A percentile compares a stretch with the other conserved stretches of the same genome.
These are phyloP conservation scores for Pinctada fucata DNA, from an alignment of 2,888 invertebrate genomes.

Conservation along the genomic window DNA sequence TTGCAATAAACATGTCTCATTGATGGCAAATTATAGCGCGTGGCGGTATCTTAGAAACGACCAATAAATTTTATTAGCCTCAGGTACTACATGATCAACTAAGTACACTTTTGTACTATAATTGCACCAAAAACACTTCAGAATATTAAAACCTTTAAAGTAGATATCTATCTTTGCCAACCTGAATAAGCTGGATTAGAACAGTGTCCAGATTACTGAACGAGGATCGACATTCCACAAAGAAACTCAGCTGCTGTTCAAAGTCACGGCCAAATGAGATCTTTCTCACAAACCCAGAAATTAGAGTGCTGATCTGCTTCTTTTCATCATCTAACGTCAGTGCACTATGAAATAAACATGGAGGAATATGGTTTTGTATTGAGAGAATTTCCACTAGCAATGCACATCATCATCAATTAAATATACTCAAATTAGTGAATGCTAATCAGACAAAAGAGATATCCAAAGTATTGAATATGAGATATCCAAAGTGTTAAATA, in stretches of 20 bases:
- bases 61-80: too few species aligned
- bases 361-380: not conserved
- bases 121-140: too few species aligned
- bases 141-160: too few species aligned
- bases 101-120: too few species aligned
- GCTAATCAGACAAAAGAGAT: too few species aligned
- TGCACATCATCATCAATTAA: too few species aligned
- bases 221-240: constrained; percentile 92
- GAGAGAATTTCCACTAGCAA: not conserved
- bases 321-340: constrained; percentile 94
- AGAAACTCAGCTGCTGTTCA: constrained; percentile 94
- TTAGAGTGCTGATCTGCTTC: constrained; percentile 89
- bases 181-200: constrained; percentile 90
- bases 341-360: constrained; percentile 81
- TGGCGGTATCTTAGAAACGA: too few species aligned
- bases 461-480: not conserved
- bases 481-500: not conserved
- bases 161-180: constrained; percentile 67
- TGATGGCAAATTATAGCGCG: too few species aligned
- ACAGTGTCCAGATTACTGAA: constrained; percentile 95
- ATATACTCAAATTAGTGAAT: too few species aligned
- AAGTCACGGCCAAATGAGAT: constrained; percentile 90
- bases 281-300: constrained; percentile 87
- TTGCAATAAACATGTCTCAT: too few species aligned
- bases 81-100: too few species aligned